Evolutionary conservation across 2,113 vertebrate genomes (phyloP), one percentile per base, ranked within the genome.

Genomic region (Corythornis cristatus): DNA sequence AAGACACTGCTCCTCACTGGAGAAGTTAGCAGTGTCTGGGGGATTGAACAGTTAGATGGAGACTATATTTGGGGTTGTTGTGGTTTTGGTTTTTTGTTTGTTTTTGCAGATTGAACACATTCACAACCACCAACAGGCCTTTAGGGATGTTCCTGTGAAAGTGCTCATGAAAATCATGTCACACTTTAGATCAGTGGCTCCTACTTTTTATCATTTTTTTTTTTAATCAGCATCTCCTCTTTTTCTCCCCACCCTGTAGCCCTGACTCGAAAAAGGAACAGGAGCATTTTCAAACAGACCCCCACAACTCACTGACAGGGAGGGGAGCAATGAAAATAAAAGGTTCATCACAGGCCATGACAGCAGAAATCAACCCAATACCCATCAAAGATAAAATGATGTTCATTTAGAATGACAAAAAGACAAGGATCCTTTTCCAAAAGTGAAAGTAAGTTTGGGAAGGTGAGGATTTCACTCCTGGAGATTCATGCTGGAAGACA

Each of bases 331-430:
- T 25, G 48, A 53, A 88, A 83, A 33, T 37, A 14, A 54, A 85
- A 77, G 66, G 40, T 12, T 86, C 19, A 31, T 72, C 73, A 58
- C 21, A 90, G 75, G 57, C 37, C 33, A 61, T 14, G n/a, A 62
- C 57, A 89, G 61, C 67, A 92, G 45, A 75, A 33, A 90, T 91
- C 51, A 96, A 90, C 43, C 56, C 76, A 88, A 20, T 42, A 83
- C 2, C n/a, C 65, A 75, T 37, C 42, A 85, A 53, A 94, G 43
- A 12, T 83, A 43, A 92, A 90, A 77, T 66, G 2, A 83, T 56
- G 15, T 31, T 81, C 45, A 78, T 73, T 35, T 35, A 43, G 43
- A 62, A 54, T 51, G 84, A 82, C 45, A 86, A 66, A 81, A 88
- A 64, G 84, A 70, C 65, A 65, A 81, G 79, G 16, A 77, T 17